phyloP scores from a whole-genome alignment of 2,888 invertebrate genomes.

The Petrolisthes cinctipes region DNA sequence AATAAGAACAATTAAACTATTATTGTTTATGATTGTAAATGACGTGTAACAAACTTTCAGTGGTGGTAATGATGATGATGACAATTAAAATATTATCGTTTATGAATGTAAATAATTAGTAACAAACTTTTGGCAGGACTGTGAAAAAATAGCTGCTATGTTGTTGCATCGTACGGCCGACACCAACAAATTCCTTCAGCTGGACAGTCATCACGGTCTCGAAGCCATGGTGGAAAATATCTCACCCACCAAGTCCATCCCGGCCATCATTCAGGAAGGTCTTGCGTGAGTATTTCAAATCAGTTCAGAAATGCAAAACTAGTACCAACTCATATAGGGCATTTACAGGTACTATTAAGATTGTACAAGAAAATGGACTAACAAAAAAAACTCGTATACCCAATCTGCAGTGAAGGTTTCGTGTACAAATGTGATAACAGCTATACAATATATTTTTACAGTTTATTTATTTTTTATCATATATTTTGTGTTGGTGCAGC shows the following conservation, averaged over 20 bases:
- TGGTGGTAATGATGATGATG: too few relatives aligned
- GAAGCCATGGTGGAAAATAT: constrained; percentile 85
- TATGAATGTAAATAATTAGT: too few relatives aligned
- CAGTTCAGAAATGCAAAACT: too few relatives aligned
- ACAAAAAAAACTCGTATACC: too few relatives aligned
- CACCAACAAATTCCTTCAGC: constrained; percentile 91
- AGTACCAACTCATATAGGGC: background rate
- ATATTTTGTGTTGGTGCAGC: constrained; percentile 17
- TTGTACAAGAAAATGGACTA: background rate
- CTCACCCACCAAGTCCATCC: constrained; percentile 69
- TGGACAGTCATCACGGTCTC: constrained; percentile 87
- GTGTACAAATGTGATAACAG: too few relatives aligned
- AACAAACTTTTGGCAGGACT: constrained; percentile 75
- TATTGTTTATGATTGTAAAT: too few relatives aligned
- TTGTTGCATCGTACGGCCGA: constrained; percentile 91
- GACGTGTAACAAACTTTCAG: too few relatives aligned
- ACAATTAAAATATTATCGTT: too few relatives aligned
- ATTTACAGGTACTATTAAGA: background rate
- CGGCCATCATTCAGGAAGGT: constrained; percentile 59
- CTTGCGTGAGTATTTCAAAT: constrained; percentile 38
- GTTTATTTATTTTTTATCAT: background rate
- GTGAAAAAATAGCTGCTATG: constrained; percentile 86
- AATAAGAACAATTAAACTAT: too few relatives aligned
- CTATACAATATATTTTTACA: too few relatives aligned
- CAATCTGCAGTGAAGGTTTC: too few relatives aligned